Evolutionary conservation across 2,888 invertebrate genomes (phyloP).

Genomic region (Tinea trinotella): DNA sequence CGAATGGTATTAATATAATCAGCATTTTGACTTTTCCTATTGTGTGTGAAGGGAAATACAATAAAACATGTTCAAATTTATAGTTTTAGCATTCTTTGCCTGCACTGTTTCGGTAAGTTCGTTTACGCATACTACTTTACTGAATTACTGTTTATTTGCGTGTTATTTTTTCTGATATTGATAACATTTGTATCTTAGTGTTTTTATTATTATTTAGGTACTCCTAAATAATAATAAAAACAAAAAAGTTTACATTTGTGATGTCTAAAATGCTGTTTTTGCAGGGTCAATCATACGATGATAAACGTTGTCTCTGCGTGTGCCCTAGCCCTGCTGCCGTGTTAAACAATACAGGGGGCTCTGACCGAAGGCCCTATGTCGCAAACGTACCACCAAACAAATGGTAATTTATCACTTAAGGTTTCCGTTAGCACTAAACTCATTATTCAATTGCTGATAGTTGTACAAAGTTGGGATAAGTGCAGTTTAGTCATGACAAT

Average conservation of each 20-base stretch:
- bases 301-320: conserved; percentile 89
- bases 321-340: conserved; percentile 86
- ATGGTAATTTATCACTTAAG: conserved; percentile 69
- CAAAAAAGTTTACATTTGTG: background rate
- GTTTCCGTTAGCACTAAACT: background rate
- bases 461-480: no score
- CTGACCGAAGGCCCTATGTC: conserved; percentile 80
- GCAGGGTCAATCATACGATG: conserved; percentile 83
- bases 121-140: no score
- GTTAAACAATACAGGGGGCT: conserved; percentile 74
- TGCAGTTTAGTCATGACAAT: background rate
- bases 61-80: background rate
- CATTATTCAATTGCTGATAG: conserved; percentile 14
- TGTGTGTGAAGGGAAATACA: background rate
- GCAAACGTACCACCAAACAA: conserved; percentile 85
- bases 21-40: no score
- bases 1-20: no score
- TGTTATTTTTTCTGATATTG: background rate
- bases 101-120: conserved; percentile 1
- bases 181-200: no score
- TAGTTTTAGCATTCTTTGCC: background rate
- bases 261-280: conserved; percentile 26
- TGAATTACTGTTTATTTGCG: background rate
- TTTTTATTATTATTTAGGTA: no score
- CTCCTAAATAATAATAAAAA: no score